A percentile compares a stretch with the other conserved stretches of the same genome.
These are phyloP conservation scores for Tokudaia muenninki DNA, from an alignment of 2,797 vertebrate genomes.

Conservation along the genomic window DNA sequence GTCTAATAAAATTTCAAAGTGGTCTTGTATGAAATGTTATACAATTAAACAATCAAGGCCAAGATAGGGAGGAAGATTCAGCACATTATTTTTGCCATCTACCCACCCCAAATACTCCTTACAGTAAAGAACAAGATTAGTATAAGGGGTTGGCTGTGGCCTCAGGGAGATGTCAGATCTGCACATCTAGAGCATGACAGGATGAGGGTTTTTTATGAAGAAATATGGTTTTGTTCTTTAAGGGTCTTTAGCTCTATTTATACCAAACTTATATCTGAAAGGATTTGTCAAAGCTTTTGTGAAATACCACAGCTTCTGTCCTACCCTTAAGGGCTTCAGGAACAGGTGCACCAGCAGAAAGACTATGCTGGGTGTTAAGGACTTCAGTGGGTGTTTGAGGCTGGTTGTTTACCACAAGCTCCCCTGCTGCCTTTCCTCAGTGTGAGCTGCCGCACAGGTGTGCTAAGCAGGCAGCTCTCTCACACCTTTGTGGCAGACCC, in stretches of 20 bases:
- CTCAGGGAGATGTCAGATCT: neutral
- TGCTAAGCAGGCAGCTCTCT: accelerated
- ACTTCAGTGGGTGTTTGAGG: no score
- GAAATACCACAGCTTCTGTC: neutral
- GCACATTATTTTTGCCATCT: no score
- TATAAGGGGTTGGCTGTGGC: neutral
- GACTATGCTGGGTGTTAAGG: neutral
- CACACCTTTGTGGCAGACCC: neutral
- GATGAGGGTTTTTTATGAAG: neutral
- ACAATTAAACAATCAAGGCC: neutral
- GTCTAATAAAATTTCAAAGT: neutral
- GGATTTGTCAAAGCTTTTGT: neutral
- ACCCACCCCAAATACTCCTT: neutral
- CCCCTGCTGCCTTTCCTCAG: no score
- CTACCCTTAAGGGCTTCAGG: neutral
- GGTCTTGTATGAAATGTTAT: neutral
- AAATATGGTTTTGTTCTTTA: neutral
- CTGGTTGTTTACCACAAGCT: neutral
- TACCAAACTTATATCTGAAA: neutral
- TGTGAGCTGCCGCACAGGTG: neutral
- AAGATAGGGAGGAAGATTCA: no score
- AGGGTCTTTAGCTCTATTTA: neutral
- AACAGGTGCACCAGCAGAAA: neutral
- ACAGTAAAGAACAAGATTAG: neutral
- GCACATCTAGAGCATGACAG: accelerated